A percentile compares a stretch with the other conserved stretches of the same genome.
These are phyloP conservation scores for Plagiodera versicolora DNA, from an alignment of 2,888 invertebrate species.

Conservation along the genomic window DNA sequence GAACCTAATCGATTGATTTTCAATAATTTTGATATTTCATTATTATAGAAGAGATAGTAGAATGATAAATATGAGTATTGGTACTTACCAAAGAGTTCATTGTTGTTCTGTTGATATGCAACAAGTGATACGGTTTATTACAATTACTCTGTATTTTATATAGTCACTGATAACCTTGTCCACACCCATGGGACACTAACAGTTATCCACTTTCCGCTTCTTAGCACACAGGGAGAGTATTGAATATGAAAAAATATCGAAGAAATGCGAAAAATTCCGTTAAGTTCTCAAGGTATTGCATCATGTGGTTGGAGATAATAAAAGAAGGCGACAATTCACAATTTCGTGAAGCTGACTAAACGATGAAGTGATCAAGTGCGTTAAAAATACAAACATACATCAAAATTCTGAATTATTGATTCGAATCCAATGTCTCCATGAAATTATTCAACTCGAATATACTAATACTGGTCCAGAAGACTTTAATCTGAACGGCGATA, in stretches of 20 bases:
- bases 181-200: constrained; percentile 37
- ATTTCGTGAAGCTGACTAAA: no score
- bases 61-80: not conserved
- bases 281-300: constrained; percentile 14
- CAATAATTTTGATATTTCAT: not conserved
- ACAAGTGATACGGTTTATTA: constrained; percentile 39
- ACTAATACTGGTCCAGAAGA: no score
- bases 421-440: no score
- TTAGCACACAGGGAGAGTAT: constrained; percentile 23
- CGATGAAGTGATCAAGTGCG: no score
- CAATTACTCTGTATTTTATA: constrained; percentile 38
- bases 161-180: constrained; percentile 40
- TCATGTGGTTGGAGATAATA: constrained; percentile 8
- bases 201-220: constrained; percentile 31
- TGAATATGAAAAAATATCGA: constrained; percentile 17
- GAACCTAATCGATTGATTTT: not conserved
- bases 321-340: not conserved
- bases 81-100: constrained; percentile 44
- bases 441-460: no score
- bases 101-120: constrained; percentile 37
- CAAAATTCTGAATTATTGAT: no score
- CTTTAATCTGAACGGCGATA: no score
- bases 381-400: no score
- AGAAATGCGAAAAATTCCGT: constrained; percentile 14
- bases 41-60: not conserved